Evolutionary conservation across 2,888 invertebrate genomes (phyloP).

Genomic region (Plemyria rubiginata): DNA sequence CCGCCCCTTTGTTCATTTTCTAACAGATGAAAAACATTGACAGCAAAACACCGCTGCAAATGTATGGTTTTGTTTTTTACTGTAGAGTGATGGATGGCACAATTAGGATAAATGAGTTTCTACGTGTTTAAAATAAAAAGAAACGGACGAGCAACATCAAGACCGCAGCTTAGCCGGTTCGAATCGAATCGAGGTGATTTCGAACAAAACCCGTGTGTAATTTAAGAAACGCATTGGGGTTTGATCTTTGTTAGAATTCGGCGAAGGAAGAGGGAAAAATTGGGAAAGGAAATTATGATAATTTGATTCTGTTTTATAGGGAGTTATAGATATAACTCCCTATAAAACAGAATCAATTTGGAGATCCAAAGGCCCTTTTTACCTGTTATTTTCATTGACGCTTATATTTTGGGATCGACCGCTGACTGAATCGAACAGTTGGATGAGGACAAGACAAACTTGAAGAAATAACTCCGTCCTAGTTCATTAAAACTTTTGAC

Average conservation of each 20-base stretch:
- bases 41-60: constrained; percentile 52
- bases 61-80: constrained; percentile 47
- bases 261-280: constrained; percentile 38
- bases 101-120: constrained; percentile 57
- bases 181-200: constrained; percentile 49
- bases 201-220: constrained; percentile 57
- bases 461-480: constrained; percentile 53
- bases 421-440: constrained; percentile 38
- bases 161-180: constrained; percentile 41
- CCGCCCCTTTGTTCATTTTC: constrained; percentile 57
- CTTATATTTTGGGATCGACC: constrained; percentile 35
- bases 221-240: constrained; percentile 50
- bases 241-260: constrained; percentile 46
- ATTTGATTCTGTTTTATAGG: constrained; percentile 41
- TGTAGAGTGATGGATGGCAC: constrained; percentile 47
- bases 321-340: too few relatives aligned
- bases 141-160: constrained; percentile 43
- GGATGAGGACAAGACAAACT: constrained; percentile 49
- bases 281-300: constrained; percentile 47
- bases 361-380: constrained; percentile 40
- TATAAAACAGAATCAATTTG: too few relatives aligned
- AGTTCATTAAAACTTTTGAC: constrained; percentile 77
- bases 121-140: constrained; percentile 50
- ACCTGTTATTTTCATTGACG: constrained; percentile 38
- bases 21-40: constrained; percentile 50